These are phyloP conservation scores for Radopholus similis DNA, from an alignment of 1,140 invertebrate genomes.

Conservation along the genomic window DNA sequence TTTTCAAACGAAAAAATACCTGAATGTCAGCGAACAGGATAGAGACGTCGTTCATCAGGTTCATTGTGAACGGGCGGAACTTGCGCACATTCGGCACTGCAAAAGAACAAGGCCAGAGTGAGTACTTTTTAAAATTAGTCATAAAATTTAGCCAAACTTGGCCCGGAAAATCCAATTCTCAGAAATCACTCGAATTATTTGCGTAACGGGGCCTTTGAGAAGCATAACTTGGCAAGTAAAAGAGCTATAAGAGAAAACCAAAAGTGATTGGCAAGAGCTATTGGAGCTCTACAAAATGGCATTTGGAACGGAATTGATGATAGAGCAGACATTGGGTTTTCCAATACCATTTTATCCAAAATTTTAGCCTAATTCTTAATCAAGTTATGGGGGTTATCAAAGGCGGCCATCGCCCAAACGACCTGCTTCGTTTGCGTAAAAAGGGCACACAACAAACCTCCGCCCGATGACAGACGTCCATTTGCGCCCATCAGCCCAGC, in stretches of 20 bases:
- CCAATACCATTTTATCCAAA: too few species aligned
- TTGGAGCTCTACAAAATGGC: too few species aligned
- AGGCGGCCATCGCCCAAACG: too few species aligned
- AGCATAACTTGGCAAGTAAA: too few species aligned
- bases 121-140: not conserved
- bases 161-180: not conserved
- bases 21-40: slow-evolving; percentile 67
- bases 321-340: too few species aligned
- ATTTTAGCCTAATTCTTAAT: too few species aligned
- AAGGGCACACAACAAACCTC: not conserved
- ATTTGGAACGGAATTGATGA: too few species aligned
- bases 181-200: not conserved
- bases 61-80: slow-evolving; percentile 90
- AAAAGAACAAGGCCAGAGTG: not conserved
- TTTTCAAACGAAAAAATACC: not conserved
- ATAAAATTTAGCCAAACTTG: not conserved
- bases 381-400: too few species aligned
- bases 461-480: slow-evolving; percentile 8
- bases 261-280: too few species aligned
- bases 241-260: too few species aligned
- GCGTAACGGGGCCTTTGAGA: too few species aligned
- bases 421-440: not conserved
- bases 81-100: slow-evolving; percentile 63
- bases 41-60: slow-evolving; percentile 75
- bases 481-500: slow-evolving; percentile 29